A percentile compares a stretch with the other conserved stretches of the same genome.
phyloP scores from a whole-genome alignment of 2,888 invertebrate species.

The Teinopalpus imperialis region DNA sequence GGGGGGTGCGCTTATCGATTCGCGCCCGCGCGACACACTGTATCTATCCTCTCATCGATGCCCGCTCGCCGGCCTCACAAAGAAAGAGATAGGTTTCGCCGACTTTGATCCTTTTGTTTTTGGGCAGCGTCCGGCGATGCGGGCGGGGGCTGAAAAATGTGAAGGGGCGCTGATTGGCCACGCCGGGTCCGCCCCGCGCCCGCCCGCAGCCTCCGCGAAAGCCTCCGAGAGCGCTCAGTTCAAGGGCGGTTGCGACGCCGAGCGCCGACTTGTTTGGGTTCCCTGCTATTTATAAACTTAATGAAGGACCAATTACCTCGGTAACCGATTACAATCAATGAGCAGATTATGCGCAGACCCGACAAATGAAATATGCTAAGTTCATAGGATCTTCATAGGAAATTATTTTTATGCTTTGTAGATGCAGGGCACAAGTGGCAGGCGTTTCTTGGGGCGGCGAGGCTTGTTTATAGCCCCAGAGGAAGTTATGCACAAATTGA shows the following conservation, averaged over 20 bases:
- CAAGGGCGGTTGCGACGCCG: conserved; percentile 74
- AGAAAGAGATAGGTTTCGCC: conserved; percentile 82
- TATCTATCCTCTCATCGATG: conserved; percentile 81
- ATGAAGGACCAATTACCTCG: conserved; percentile 28
- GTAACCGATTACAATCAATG: conserved; percentile 30
- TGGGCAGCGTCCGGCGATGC: conserved; percentile 81
- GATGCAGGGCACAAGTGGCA: conserved; percentile 19
- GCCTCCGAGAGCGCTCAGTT: conserved; percentile 60
- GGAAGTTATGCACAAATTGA: too few relatives aligned
- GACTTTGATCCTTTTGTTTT: conserved; percentile 83
- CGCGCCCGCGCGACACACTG: conserved; percentile 80
- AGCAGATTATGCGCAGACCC: conserved; percentile 35
- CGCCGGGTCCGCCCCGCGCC: conserved; percentile 62
- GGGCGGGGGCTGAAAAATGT: conserved; percentile 81
- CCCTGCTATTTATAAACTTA: conserved; percentile 34
- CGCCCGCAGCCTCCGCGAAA: conserved; percentile 43
- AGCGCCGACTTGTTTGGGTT: conserved; percentile 69
- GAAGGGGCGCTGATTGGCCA: conserved; percentile 79
- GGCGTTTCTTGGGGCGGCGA: conserved; percentile 3
- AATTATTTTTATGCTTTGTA: conserved; percentile 10
- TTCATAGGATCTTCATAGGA: conserved; percentile 13
- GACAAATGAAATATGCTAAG: conserved; percentile 31
- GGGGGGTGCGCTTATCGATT: conserved; percentile 64
- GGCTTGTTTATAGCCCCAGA: too few relatives aligned
- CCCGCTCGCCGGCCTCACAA: conserved; percentile 77